phyloP scores from a whole-genome alignment of 1,140 invertebrate genomes.

The Caenorhabditis inopinata region DNA sequence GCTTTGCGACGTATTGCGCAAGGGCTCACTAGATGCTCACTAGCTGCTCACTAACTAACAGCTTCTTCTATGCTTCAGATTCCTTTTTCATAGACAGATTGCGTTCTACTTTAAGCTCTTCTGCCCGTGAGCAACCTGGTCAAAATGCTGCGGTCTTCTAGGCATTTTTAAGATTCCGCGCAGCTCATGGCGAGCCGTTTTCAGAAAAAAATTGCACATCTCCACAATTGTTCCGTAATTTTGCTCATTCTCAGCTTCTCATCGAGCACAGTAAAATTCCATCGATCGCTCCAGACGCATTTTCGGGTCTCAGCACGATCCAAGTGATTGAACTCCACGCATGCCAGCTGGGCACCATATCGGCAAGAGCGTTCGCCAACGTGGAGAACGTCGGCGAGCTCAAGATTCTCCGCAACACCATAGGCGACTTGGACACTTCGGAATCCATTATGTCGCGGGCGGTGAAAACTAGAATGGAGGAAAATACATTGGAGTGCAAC shows the following conservation, averaged over 20 bases:
- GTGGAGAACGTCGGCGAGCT: conserved; percentile 35
- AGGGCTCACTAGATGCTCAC: no score
- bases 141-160: no score
- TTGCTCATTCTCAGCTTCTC: conserved; percentile 42
- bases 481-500: conserved; percentile 37
- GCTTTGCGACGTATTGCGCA: no score
- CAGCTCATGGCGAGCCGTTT: no score
- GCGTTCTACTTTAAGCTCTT: no score
- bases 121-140: no score
- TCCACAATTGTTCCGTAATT: no score
- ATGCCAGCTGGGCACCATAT: conserved; percentile 39
- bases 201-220: no score
- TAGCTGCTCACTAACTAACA: no score
- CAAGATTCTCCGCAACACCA: conserved; percentile 37
- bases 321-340: conserved; percentile 38
- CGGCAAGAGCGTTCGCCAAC: conserved; percentile 23
- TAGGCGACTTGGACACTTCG: conserved; percentile 30
- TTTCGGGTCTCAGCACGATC: conserved; percentile 36
- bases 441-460: conserved; percentile 32
- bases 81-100: no score
- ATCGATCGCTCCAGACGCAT: conserved; percentile 35
- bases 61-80: no score
- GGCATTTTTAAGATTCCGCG: no score
- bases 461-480: conserved; percentile 37
- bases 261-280: conserved; percentile 33